Evolutionary conservation across 2,888 invertebrate species (phyloP), one percentile per base, ranked within the genome.

Genomic region (Dicyrtoma fusca): DNA sequence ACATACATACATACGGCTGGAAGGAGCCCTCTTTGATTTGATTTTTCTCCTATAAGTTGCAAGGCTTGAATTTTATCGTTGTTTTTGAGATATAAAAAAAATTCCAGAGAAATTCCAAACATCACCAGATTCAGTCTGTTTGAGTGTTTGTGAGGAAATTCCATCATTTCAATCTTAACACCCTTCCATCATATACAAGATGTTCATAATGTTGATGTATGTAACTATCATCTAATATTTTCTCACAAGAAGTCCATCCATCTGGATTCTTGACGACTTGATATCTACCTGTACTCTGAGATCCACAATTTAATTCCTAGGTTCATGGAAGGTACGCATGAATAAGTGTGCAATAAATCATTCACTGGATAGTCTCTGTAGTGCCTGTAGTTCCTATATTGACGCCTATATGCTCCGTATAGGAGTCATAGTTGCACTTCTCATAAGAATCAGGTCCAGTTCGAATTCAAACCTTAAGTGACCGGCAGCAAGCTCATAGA

Each of bases 141-240:
- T 69, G 45, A 47, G 53, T 73, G 69, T 70, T 73, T 66, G 47
- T 69, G 45, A 47, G 62, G 25, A 73, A 73, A 73, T 73, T 73
- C 73, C 73, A 69, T 59, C 26, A 68, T 73, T 73, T 73, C 65
- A 65, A 69, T 73, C 70, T 73, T 55, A 71, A 71, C 73, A 70
- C 49, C 73, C 69, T 61, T 73, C 73, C 64, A 71, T 71, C 71
- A 71, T 71, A 13, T 17, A 42, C 42, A 61, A 61, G 42, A 17
- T 49, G n/a, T 49, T 19, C 49, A n/a, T 10, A 34, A 61, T 44
- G 44, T 44, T 44, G 44, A 61, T 26, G 34, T 34, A 34, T 34
- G 34, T 34, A 34, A 66, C 66, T 47, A n/a, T 53, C 17, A 25
- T 44, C 14, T 55, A n/a, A 66, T 42, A 62, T 55, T 55, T 55